phyloP scores from a whole-genome alignment of 2,888 invertebrate species.

The Reticulitermes lucifugus region DNA sequence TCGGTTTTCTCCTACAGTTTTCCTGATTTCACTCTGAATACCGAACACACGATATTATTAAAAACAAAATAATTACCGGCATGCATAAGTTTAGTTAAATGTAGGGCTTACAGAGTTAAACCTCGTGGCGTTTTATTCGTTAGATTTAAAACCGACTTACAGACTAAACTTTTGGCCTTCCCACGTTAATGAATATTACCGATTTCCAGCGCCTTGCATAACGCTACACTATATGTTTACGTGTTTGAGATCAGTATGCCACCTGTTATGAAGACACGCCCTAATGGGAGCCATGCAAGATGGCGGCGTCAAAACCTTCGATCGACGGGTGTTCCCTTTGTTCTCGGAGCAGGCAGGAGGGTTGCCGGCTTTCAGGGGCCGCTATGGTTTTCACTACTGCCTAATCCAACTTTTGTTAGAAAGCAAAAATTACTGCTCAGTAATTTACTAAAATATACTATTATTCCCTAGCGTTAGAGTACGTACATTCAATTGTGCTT shows the following conservation, averaged over 20 bases:
- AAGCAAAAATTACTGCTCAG: background rate
- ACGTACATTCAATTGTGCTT: too few species aligned
- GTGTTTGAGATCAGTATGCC: background rate
- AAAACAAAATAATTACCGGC: too few species aligned
- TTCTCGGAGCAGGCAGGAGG: conserved; percentile 27
- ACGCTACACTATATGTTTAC: too few species aligned
- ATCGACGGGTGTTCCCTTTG: conserved; percentile 40
- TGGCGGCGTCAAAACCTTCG: conserved; percentile 51
- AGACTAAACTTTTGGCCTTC: too few species aligned
- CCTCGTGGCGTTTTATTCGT: too few species aligned
- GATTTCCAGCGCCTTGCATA: background rate
- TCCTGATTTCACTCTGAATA: too few species aligned
- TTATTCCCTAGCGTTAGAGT: background rate
- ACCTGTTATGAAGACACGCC: conserved; percentile 32
- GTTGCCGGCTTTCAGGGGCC: conserved; percentile 16
- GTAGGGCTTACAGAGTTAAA: too few species aligned
- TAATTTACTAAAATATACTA: background rate
- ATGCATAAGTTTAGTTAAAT: too few species aligned
- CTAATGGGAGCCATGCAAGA: conserved; percentile 39
- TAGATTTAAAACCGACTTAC: too few species aligned
- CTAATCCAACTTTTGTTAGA: background rate
- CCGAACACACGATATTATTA: too few species aligned
- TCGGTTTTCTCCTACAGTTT: too few species aligned
- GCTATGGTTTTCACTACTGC: background rate
- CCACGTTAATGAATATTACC: background rate